Evolutionary conservation across 1,140 invertebrate genomes (phyloP), one percentile per base, ranked within the genome.

Genomic region (Macrotrachela quadricornifera): DNA sequence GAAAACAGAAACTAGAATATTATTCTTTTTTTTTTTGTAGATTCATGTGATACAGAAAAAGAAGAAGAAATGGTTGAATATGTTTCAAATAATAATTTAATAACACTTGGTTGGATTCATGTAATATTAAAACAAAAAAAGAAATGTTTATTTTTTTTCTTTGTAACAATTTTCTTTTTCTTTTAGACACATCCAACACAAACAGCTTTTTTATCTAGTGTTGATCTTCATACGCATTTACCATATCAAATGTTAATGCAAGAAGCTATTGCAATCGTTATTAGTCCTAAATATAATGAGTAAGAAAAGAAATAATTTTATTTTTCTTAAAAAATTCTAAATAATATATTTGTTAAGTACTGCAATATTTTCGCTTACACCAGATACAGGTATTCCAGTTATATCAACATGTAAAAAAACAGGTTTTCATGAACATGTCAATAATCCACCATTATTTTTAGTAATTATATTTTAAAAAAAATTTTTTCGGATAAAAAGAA

Each of bases 191-290:
- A 94, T 75, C 88, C 90, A 21, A 86, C 80, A 11, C 88, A 95
- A 69, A 92, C 85, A 18, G 84, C 85, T 49, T 94, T 94, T 69
- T 71, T 95, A 51, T 92, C 87, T 1, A 91, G 85, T 59, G 85
- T 95, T 37, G 91, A 96, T 70, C 73, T 95, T n/a, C 91, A 96
- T 67, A 94, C 87, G 1, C 91, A 95, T 63, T 88, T 81, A 65
- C 80, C 84, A 0, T 95, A 94, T 72, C 90, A 96, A 67, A 75
- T 85, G 46, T 84, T 95, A 80, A 83, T 95, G 79, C 81, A 86
- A 1, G 90, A 95, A 72, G 87, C 88, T 12, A 80, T 95, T 60
- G 90, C 88, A 1, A 88, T 95, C 60, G 90, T 95, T 13, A 91
- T 84, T 69, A 81, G 88, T 4, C 87, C 88, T 14, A 87, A 85